Evolutionary conservation across 2,113 vertebrate genomes (phyloP).

Genomic region (Microcebus tavaratra): DNA sequence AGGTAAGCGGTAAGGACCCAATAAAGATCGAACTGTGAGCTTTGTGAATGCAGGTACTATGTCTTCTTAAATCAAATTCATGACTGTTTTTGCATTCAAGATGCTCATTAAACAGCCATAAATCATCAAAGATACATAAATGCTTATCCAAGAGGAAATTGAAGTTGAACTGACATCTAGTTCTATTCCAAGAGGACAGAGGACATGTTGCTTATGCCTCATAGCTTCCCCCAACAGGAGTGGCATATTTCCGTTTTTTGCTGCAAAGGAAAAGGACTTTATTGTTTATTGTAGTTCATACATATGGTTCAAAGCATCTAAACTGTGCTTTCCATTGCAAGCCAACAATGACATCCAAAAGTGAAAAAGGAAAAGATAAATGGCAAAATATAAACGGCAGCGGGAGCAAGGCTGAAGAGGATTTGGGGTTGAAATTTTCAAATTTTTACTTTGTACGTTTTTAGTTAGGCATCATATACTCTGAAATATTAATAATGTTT

Average conservation of each 20-base stretch:
- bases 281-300: neutral
- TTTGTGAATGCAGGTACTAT: neutral
- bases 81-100: neutral
- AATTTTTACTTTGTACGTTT: neutral
- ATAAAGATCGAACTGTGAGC: neutral
- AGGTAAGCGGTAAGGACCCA: neutral
- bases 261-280: neutral
- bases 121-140: neutral
- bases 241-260: neutral
- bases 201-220: neutral
- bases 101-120: neutral
- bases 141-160: neutral
- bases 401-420: neutral
- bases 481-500: conserved; percentile 8
- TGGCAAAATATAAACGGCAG: neutral
- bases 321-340: neutral
- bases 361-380: neutral
- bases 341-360: neutral
- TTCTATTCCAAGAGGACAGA: neutral
- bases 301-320: neutral
- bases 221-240: neutral
- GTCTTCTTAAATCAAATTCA: neutral
- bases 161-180: neutral
- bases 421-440: neutral
- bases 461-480: neutral